Base-by-base conservation (phyloP, 2,113 vertebrate genomes). In the Hucho hucho region DNA sequence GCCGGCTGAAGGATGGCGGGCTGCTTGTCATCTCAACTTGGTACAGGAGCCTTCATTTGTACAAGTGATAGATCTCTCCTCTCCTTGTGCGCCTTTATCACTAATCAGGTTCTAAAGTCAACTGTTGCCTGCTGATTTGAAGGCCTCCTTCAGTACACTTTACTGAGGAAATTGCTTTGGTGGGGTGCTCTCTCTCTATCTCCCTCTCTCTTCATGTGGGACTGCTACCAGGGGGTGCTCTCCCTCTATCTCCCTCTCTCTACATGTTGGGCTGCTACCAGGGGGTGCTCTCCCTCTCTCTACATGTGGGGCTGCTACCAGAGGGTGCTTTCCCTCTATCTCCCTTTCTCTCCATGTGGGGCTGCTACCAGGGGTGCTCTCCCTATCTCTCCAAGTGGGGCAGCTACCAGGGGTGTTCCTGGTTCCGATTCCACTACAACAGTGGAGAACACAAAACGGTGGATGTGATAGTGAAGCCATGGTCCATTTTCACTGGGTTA, bases 111-210 rank as follows among this genome's bases (percentile, higher is more conserved):
- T 88, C 77, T 75, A 71, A 83, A 80, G 74, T 72, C 83, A 84
- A 79, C 79, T 83, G 84, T 77, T 83, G 69, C 77, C 13, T 74
- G 83, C 83, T 84, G 76, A 83, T 87, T 83, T 69, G 28, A 84
- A 75, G n/a, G 1, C 59, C 5, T 20, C 20, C 69, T 2, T n/a
- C 71, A 86, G 87, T 58, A 75, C 63, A 78, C 76, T 76, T 69
- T 70, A 80, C 72, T 59, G 63, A 47, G 69, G 47, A 46, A 56
- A 75, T 56, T 80, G 72, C 73, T 66, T 29, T 76, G 77, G 78
- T 70, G 67, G 29, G 58, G 2, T 16, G 2, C 1, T 58, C 3
- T 59, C 16, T 6, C 4, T n/a, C 56, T 20, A 4, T 47, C 46
- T 47, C 46, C 0, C 56, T 58, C 56, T 58, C 65, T 29, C 64